Conservation (phyloP, 2,888 invertebrate genomes). For the Drosophila silvestris region DNA sequence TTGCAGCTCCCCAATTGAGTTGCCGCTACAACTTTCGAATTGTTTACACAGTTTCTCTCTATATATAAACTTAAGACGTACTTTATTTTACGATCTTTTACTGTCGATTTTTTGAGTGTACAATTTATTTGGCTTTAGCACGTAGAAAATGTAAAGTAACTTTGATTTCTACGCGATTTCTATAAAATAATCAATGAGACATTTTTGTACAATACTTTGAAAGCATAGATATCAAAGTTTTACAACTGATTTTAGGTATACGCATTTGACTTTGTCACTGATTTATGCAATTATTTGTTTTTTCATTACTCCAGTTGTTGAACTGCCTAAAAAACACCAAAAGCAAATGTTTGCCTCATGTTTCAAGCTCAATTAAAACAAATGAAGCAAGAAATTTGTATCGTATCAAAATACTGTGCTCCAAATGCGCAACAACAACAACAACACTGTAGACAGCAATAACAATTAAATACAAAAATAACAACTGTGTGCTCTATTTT, state of each 20-base stretch:
- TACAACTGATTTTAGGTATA: background rate
- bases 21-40: slow-evolving; percentile 69
- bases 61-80: slow-evolving; percentile 19
- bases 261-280: slow-evolving; percentile 6
- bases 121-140: slow-evolving; percentile 40
- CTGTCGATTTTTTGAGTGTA: slow-evolving; percentile 17
- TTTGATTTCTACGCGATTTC: slow-evolving; percentile 15
- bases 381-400: slow-evolving; percentile 73
- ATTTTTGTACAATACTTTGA: background rate
- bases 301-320: slow-evolving; percentile 11
- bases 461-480: slow-evolving; percentile 77
- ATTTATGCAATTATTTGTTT: slow-evolving; percentile 9
- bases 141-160: slow-evolving; percentile 14
- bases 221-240: background rate
- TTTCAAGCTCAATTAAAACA: slow-evolving; percentile 78
- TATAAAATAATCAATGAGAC: slow-evolving; percentile 1
- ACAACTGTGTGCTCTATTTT: slow-evolving; percentile 77
- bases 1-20: slow-evolving; percentile 33
- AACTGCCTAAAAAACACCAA: slow-evolving; percentile 9
- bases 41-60: slow-evolving; percentile 38
- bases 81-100: slow-evolving; percentile 41
- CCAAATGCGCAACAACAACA: slow-evolving; percentile 42
- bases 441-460: slow-evolving; percentile 59
- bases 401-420: slow-evolving; percentile 66
- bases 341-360: slow-evolving; percentile 58